These are phyloP conservation scores for Brevimyrus niger DNA, from an alignment of 2,113 vertebrate genomes.

Conservation along the genomic window DNA sequence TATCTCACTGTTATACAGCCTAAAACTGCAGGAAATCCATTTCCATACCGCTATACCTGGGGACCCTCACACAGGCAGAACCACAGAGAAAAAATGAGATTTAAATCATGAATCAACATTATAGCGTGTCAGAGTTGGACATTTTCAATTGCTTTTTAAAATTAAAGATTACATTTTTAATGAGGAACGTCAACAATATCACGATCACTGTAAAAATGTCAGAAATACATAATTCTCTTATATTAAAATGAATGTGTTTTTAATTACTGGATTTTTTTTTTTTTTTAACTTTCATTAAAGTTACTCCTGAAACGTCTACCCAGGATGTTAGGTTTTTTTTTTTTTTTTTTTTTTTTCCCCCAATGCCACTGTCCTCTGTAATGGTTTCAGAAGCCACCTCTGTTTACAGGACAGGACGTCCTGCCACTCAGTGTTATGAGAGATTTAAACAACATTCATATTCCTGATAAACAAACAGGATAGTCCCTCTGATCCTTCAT, in stretches of 20 bases:
- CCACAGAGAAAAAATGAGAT: not conserved
- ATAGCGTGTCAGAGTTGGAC: not conserved
- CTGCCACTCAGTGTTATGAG: not conserved
- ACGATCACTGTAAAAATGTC: not conserved
- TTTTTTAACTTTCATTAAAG: not conserved
- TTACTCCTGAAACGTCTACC: not conserved
- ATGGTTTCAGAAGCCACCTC: not conserved
- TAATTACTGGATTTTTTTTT: not conserved
- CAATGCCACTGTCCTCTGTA: not conserved
- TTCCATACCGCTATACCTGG: not conserved
- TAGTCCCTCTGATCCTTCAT: not conserved
- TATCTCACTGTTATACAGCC: not conserved
- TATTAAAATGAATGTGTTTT: not conserved
- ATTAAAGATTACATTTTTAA: not conserved
- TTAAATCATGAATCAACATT: not conserved
- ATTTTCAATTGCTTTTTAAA: constrained; percentile 1
- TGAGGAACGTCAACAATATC: not conserved
- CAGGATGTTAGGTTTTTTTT: not conserved
- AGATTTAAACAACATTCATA: not conserved
- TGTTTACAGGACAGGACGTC: not conserved
- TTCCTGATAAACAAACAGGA: not conserved
- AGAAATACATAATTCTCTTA: not conserved
- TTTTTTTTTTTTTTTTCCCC: not conserved
- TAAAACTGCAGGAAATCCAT: not conserved
- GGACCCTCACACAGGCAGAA: not conserved